Evolutionary conservation across 2,888 invertebrate genomes (phyloP).

Genomic region (Noctua pronuba): DNA sequence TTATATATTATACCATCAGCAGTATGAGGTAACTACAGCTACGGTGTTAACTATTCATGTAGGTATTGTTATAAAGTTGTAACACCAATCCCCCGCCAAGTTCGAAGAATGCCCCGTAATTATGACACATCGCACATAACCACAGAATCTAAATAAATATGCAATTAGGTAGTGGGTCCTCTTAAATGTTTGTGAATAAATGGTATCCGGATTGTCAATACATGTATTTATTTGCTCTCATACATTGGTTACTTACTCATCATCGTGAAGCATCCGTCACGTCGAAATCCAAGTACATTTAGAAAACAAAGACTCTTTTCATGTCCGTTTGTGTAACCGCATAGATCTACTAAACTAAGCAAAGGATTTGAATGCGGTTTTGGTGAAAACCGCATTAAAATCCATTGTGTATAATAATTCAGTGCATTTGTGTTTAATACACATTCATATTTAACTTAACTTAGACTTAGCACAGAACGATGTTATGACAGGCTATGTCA

Average conservation of each 20-base stretch:
- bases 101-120: neutral
- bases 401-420: neutral
- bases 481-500: neutral
- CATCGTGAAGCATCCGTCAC: neutral
- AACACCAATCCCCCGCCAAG: neutral
- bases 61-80: neutral
- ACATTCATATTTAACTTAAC: neutral
- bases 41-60: neutral
- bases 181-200: neutral
- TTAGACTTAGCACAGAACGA: neutral
- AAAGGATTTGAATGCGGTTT: neutral
- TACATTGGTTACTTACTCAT: neutral
- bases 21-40: neutral
- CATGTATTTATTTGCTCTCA: neutral
- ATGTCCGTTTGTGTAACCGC: neutral
- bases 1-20: too few species aligned
- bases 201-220: neutral
- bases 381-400: neutral
- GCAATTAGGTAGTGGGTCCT: neutral
- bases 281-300: neutral
- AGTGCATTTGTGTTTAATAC: too few species aligned
- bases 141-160: slow-evolving; percentile 4
- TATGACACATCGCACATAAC: neutral
- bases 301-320: neutral
- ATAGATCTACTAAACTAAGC: neutral